Evolutionary conservation across 2,113 vertebrate genomes (phyloP).

Genomic region (Pluvialis apricaria): DNA sequence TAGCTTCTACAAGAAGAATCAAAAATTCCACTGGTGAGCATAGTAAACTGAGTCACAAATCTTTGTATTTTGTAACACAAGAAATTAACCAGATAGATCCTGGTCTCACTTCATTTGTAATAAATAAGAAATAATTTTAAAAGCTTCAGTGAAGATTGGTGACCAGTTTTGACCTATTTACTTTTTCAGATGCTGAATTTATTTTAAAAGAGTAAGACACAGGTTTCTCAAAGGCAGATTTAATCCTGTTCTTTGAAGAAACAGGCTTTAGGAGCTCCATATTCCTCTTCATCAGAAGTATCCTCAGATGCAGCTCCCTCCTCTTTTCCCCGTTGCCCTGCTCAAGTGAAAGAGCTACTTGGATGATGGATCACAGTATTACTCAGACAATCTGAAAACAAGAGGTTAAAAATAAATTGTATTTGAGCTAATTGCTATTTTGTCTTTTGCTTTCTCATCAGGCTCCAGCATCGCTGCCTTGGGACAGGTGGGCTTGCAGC

Average conservation of each 20-base stretch:
- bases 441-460: not conserved
- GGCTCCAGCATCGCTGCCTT: not conserved
- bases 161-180: not conserved
- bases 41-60: not conserved
- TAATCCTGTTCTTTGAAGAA: not conserved
- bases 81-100: not conserved
- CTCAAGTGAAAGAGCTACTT: not conserved
- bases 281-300: not conserved
- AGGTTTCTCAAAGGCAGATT: not conserved
- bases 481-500: not conserved
- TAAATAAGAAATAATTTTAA: not conserved
- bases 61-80: not conserved
- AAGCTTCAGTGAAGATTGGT: not conserved
- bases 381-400: not conserved
- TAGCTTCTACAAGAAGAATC: not conserved
- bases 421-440: not conserved
- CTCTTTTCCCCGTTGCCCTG: not conserved
- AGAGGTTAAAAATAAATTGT: not conserved
- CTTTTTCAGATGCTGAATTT: not conserved
- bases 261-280: not conserved
- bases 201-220: not conserved
- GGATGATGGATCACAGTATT: not conserved
- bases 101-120: not conserved
- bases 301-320: not conserved
- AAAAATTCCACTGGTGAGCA: not conserved